phyloP scores from a whole-genome alignment of 2,113 vertebrate genomes.

The Nothoprocta perdicaria region DNA sequence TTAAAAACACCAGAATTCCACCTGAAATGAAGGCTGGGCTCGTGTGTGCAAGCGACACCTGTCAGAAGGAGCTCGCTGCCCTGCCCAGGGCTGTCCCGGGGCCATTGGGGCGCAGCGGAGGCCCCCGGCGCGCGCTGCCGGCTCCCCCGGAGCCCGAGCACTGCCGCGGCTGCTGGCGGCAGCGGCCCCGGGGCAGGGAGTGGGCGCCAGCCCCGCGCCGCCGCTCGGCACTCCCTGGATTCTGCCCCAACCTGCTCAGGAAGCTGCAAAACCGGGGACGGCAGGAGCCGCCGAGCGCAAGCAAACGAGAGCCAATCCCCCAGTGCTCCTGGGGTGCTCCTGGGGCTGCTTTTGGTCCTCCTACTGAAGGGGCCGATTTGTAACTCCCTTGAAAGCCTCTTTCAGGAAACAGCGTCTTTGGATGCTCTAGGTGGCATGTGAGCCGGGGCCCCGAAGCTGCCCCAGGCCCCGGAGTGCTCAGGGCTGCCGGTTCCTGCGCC shows the following conservation, averaged over 20 bases:
- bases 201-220: not conserved
- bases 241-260: not conserved
- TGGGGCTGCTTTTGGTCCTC: not conserved
- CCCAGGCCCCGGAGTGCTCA: rapidly evolving
- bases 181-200: rapidly evolving
- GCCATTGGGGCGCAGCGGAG: too few species aligned
- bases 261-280: rapidly evolving
- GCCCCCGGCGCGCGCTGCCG: too few species aligned
- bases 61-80: not conserved
- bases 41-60: not conserved
- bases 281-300: not conserved
- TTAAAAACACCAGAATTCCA: not conserved
- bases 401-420: not conserved
- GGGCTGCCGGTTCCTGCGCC: not conserved
- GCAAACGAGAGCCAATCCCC: rapidly evolving
- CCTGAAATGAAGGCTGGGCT: not conserved
- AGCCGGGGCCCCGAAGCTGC: not conserved
- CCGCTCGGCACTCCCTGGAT: not conserved
- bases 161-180: too few species aligned
- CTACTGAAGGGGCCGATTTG: rapidly evolving
- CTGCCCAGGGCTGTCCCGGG: too few species aligned
- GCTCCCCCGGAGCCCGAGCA: too few species aligned
- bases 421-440: not conserved
- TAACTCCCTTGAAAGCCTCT: rapidly evolving
- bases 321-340: too few species aligned